These are phyloP conservation scores for Alethe castanea DNA, from an alignment of 2,113 vertebrate species.

Conservation along the genomic window DNA sequence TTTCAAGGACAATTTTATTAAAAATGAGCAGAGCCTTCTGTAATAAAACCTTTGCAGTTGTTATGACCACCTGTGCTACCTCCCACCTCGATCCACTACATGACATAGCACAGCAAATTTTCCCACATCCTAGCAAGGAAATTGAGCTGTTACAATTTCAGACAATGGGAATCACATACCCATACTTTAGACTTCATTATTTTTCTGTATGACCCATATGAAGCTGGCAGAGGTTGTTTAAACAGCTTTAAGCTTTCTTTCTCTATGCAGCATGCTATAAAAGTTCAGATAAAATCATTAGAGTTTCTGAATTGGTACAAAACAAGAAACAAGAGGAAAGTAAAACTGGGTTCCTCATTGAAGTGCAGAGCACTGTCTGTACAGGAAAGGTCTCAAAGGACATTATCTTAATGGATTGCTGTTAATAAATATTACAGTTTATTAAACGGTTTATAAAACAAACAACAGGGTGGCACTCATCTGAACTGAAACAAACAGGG, in stretches of 20 bases:
- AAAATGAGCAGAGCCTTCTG: slow-evolving; percentile 35
- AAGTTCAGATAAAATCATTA: slow-evolving; percentile 1
- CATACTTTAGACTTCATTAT: slow-evolving; percentile 7
- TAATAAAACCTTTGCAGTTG: slow-evolving; percentile 45
- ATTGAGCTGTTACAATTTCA: slow-evolving; percentile 25
- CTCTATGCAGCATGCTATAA: not conserved
- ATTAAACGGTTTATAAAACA: slow-evolving; percentile 59
- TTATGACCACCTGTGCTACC: slow-evolving; percentile 50
- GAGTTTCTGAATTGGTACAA: not conserved
- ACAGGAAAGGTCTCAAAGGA: slow-evolving; percentile 20
- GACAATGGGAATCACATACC: not conserved
- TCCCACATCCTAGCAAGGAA: slow-evolving; percentile 16
- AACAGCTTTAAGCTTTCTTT: not conserved
- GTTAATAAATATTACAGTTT: slow-evolving; percentile 52
- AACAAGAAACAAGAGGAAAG: slow-evolving; percentile 6
- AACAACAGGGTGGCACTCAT: slow-evolving; percentile 42
- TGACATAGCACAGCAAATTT: slow-evolving; percentile 19
- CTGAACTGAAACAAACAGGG: slow-evolving; percentile 33
- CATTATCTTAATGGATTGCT: slow-evolving; percentile 35
- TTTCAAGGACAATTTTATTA: slow-evolving; percentile 65
- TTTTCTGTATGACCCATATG: not conserved
- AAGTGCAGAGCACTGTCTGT: not conserved
- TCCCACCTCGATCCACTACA: not conserved
- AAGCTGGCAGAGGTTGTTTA: not conserved
- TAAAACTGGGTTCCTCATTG: not conserved